Percentiles rank a stretch among this genome's conserved stretches.
phyloP scores from a whole-genome alignment of 37 sponge, comb jelly and placozoan genomes.

The Mnemiopsis leidyi region DNA sequence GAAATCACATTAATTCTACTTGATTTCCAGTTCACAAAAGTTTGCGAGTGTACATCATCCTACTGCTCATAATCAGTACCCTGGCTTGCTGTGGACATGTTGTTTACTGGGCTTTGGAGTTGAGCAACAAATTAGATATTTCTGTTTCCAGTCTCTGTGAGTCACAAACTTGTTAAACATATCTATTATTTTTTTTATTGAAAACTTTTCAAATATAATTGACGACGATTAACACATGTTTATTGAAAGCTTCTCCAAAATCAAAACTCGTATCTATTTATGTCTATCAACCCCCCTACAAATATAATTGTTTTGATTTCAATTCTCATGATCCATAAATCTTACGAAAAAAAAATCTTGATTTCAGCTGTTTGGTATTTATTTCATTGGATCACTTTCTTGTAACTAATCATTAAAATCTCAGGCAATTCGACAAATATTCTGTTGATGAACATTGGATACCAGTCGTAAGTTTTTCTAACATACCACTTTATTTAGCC shows the following conservation, averaged over 20 bases:
- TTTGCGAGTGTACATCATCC: neutral
- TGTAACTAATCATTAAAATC: no score
- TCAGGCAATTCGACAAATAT: slow-evolving; percentile 42
- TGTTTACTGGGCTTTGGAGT: slow-evolving; percentile 20
- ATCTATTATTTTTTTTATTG: neutral
- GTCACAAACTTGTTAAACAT: neutral
- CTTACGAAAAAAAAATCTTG: neutral
- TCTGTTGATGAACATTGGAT: slow-evolving; percentile 59
- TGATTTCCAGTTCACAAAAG: slow-evolving; percentile 58
- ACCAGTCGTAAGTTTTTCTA: slow-evolving; percentile 33
- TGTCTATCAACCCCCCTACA: no score
- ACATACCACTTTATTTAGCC: no score
- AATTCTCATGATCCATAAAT: no score
- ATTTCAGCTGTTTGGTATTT: neutral
- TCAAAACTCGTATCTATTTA: no score
- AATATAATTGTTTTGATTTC: no score
- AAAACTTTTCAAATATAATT: neutral
- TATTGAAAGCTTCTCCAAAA: no score
- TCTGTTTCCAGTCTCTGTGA: neutral
- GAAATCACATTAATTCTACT: no score
- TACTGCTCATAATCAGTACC: slow-evolving; percentile 17
- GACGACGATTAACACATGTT: neutral
- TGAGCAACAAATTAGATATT: neutral
- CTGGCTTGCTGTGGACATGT: slow-evolving; percentile 37
- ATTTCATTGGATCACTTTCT: no score